These are phyloP conservation scores for Vireo altiloquus DNA, from an alignment of 2,113 vertebrate genomes.

Conservation along the genomic window DNA sequence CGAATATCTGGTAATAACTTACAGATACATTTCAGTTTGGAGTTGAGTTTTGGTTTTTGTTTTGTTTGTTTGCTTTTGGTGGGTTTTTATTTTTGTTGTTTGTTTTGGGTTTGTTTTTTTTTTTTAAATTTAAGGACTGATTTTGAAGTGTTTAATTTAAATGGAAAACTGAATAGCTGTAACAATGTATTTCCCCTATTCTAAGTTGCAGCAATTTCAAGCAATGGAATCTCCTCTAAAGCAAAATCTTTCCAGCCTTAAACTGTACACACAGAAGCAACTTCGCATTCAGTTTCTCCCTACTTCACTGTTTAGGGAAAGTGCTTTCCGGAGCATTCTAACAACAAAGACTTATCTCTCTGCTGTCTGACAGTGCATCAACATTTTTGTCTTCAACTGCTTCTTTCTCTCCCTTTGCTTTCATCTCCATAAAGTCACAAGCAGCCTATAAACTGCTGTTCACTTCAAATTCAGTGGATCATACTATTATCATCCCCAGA, in stretches of 20 bases:
- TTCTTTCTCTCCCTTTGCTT: neutral
- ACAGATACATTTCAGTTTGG: neutral
- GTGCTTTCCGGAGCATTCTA: neutral
- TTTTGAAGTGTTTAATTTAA: neutral
- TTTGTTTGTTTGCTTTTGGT: neutral
- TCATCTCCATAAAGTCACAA: neutral
- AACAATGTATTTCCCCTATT: neutral
- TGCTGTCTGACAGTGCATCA: neutral
- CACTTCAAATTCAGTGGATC: neutral
- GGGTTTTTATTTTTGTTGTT: accelerated
- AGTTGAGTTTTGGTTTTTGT: neutral
- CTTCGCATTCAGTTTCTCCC: neutral
- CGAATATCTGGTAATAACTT: neutral
- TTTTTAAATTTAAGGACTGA: neutral
- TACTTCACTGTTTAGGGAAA: neutral
- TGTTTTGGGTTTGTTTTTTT: neutral
- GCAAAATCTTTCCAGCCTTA: neutral
- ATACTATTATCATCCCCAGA: neutral
- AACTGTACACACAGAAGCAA: neutral
- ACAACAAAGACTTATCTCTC: neutral
- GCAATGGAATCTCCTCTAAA: neutral
- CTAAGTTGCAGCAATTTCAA: neutral
- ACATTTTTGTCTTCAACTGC: neutral
- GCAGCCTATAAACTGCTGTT: neutral
- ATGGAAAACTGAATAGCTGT: neutral